Evolutionary conservation across 2,797 vertebrate species (phyloP).

Genomic region (Fistularia commersonii): DNA sequence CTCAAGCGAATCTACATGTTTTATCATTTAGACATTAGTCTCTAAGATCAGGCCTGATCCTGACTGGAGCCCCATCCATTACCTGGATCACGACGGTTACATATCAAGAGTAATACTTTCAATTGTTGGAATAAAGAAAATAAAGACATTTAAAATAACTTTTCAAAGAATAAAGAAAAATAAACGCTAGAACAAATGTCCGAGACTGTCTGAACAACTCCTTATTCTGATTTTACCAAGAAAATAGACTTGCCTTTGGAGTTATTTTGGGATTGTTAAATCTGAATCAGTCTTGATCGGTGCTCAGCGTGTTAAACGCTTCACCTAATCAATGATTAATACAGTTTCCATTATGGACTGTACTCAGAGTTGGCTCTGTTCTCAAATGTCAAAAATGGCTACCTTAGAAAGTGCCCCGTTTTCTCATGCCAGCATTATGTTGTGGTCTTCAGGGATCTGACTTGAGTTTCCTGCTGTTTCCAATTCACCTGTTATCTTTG

Average conservation of each 20-base stretch:
- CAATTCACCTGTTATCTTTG: neutral
- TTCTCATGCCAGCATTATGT: neutral
- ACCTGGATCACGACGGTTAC: too few relatives aligned
- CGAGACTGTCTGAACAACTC: too few relatives aligned
- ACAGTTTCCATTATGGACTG: neutral
- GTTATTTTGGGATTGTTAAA: neutral
- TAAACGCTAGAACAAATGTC: too few relatives aligned
- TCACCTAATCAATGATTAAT: neutral
- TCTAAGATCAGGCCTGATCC: too few relatives aligned
- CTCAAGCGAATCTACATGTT: slow-evolving; percentile 1
- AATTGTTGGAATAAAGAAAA: too few relatives aligned
- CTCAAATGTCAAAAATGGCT: neutral
- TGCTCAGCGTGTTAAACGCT: neutral
- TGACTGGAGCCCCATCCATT: too few relatives aligned
- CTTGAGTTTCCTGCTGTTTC: neutral
- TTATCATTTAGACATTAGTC: too few relatives aligned
- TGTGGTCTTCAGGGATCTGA: slow-evolving; percentile 3
- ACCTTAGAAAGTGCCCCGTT: neutral
- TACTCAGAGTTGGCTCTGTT: neutral
- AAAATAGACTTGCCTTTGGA: neutral
- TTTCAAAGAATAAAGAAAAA: too few relatives aligned
- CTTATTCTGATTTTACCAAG: too few relatives aligned
- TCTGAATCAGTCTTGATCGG: neutral
- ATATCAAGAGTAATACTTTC: too few relatives aligned
- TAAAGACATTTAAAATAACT: too few relatives aligned